Conservation (phyloP, 2,797 vertebrate genomes). For the Schizothorax lantsangensis region DNA sequence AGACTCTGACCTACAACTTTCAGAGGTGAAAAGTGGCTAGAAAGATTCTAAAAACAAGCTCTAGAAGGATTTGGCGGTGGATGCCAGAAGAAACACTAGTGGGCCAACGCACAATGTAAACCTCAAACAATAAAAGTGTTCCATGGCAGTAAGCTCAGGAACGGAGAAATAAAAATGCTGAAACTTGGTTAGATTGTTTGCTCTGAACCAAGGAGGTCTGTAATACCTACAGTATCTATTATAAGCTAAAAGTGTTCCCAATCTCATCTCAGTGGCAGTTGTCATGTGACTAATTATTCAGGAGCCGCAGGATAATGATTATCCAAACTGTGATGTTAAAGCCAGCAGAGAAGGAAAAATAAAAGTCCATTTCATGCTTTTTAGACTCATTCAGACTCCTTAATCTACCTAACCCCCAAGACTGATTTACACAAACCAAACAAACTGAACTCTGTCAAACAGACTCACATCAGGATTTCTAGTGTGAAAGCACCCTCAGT, state of each 20-base stretch:
- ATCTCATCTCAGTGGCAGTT: neutral
- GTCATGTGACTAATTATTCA: neutral
- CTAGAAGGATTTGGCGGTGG: neutral
- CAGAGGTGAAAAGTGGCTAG: slow-evolving; percentile 37
- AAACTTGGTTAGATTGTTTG: neutral
- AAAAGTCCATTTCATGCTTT: neutral
- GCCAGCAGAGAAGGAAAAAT: neutral
- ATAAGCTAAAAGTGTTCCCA: neutral
- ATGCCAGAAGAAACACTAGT: slow-evolving; percentile 28
- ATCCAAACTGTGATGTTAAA: neutral
- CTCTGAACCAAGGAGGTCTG: neutral
- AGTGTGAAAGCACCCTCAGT: neutral
- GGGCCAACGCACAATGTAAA: slow-evolving; percentile 18
- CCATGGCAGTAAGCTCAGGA: neutral
- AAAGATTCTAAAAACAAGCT: slow-evolving; percentile 34
- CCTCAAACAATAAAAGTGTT: slow-evolving; percentile 25
- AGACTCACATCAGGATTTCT: neutral
- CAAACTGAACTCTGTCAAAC: slow-evolving; percentile 15
- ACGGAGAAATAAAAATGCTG: neutral
- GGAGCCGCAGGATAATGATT: neutral
- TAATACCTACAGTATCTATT: neutral
- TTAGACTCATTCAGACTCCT: neutral
- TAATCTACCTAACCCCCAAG: neutral
- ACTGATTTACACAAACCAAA: neutral
- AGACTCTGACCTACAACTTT: slow-evolving; percentile 38